phyloP scores from a whole-genome alignment of 2,888 invertebrate genomes.

The Pteria penguin region DNA sequence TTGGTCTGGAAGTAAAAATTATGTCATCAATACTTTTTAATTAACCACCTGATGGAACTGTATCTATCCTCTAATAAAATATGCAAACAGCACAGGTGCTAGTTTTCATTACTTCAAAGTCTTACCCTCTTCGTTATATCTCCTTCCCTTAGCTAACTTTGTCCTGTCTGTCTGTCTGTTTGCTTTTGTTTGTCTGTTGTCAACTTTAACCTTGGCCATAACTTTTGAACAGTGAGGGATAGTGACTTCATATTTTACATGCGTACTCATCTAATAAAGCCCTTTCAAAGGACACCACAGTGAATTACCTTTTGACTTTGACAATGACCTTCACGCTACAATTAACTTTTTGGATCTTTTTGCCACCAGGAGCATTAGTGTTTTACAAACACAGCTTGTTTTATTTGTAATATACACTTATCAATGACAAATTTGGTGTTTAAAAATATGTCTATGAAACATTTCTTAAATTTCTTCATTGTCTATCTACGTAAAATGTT shows the following conservation, averaged over 20 bases:
- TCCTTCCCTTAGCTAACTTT: neutral
- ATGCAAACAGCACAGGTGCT: neutral
- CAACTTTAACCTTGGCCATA: neutral
- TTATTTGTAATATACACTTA: too few species aligned
- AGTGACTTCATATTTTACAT: neutral
- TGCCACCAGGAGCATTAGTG: too few species aligned
- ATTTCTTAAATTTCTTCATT: too few species aligned
- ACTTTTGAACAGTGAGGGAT: neutral
- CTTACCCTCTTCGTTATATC: neutral
- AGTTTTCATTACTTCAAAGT: too few species aligned
- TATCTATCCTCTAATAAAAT: neutral
- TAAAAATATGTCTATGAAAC: too few species aligned
- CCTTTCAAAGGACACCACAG: neutral
- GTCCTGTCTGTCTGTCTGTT: neutral
- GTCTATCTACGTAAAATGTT: too few species aligned
- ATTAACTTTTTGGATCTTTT: too few species aligned
- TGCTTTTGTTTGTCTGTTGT: neutral
- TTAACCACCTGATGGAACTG: neutral
- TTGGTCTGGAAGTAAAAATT: constrained; percentile 57
- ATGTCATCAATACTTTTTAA: neutral
- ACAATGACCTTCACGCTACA: too few species aligned
- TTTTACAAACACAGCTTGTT: too few species aligned
- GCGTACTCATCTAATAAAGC: neutral
- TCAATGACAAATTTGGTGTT: too few species aligned
- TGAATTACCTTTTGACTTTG: neutral